Percentiles rank a stretch among this genome's conserved stretches.
Evolutionary conservation across 1,140 invertebrate genomes (phyloP).

Genomic region (Melitaea cinxia): DNA sequence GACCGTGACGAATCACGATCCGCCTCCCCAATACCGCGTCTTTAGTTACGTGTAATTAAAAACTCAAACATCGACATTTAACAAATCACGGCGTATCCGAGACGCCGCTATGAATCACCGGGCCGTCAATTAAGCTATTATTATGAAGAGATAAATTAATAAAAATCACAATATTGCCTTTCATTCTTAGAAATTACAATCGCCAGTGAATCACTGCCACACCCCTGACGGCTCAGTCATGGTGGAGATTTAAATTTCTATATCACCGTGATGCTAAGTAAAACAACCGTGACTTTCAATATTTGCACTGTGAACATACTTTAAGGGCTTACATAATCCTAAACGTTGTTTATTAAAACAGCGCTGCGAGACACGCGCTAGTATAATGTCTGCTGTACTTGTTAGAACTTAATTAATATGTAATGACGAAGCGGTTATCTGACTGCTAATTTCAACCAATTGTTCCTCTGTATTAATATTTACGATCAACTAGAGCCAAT

Average conservation of each 20-base stretch:
- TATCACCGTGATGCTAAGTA: constrained; percentile 58
- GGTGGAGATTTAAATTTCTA: constrained; percentile 60
- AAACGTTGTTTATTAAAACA: constrained; percentile 61
- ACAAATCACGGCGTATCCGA: constrained; percentile 60
- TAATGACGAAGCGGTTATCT: constrained; percentile 17
- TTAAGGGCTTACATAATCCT: constrained; percentile 47
- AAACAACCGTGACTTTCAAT: constrained; percentile 60
- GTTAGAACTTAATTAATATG: constrained; percentile 28
- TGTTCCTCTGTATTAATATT: constrained; percentile 2
- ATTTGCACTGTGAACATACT: constrained; percentile 48
- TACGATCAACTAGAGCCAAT: not conserved
- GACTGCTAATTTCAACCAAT: constrained; percentile 4
- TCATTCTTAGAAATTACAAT: constrained; percentile 57
- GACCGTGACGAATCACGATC: constrained; percentile 60
- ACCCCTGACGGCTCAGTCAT: constrained; percentile 60
- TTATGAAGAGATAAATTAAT: constrained; percentile 62
- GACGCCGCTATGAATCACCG: constrained; percentile 62
- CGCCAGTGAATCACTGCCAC: constrained; percentile 62
- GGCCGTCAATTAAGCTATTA: constrained; percentile 71
- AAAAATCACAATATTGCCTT: constrained; percentile 64
- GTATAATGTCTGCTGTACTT: constrained; percentile 23
- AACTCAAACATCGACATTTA: constrained; percentile 74
- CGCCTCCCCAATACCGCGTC: constrained; percentile 64
- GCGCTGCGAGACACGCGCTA: constrained; percentile 30
- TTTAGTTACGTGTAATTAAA: constrained; percentile 79